Evolutionary conservation across 2,113 vertebrate genomes (phyloP), one percentile per base, ranked within the genome.

Genomic region (Semicossyphus pulcher): DNA sequence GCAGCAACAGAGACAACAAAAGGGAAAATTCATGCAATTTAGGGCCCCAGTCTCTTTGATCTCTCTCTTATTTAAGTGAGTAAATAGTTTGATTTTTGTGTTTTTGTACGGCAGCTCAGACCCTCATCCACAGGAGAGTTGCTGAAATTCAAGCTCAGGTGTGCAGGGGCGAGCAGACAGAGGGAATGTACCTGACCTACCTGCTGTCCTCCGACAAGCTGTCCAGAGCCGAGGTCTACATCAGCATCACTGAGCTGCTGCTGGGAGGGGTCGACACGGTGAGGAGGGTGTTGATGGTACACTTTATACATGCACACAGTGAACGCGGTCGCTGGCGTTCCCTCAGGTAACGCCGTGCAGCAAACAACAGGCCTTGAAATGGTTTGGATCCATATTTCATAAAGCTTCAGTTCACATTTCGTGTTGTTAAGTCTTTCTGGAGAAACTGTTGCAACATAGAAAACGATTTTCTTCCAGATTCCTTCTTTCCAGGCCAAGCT

Each of bases 181-280:
- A 92, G 20, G 93, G 93, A 2, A 72, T 88, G 85, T 95, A 89
- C 73, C 93, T 95, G 72, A 93, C 91, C 0, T 52, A 92, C 83
- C 83, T 95, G 78, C 84, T 95, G 76, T 88, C 91, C 16, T 86
- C 72, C 1, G 77, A 77, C 21, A 88, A 81, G 63, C 60, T 95
- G 56, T 86, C 58, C 49, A 71, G 63, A 48, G 57, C 62, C 0
- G 92, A 95, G 45, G 20, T 95, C 52, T 92, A 93, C 85, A 89
- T 79, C 65, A 93, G 72, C 18, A 9, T 93, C 48, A 92, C 90
- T 0, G 94, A 95, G 81, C 84, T 95, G 60, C 85, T 95, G 69
- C 85, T 95, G 72, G 94, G 94, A 3, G 94, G 93, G 16, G 92
- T 94, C 0, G 94, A 95, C 85, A 95, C 94, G 81, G 94, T 92